Base-by-base conservation (phyloP, 2,888 invertebrate species). In the Troides oblongomaculatus region DNA sequence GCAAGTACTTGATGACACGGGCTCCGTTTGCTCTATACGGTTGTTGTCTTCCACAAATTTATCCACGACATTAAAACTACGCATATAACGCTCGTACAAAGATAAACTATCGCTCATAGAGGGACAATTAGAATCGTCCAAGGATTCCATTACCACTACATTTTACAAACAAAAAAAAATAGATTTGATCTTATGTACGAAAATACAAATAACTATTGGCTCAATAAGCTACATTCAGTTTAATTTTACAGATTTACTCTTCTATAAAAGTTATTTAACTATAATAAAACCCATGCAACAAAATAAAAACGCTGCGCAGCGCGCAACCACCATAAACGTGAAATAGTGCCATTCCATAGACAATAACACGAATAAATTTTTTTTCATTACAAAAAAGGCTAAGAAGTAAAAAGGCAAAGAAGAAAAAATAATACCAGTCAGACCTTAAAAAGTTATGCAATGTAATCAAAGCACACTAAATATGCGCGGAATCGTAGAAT, bases 21-120 rank as follows among this genome's bases (percentile, higher is more conserved):
- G 79, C 64, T 71, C 74, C 64, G 77, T 75, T 62, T 74, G 75
- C 72, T 82, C 84, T 63, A 67, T 64, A 67, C 61, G 64, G 50
- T 75, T 77, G 59, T 80, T 82, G 69, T 81, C 81, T 72, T 85
- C 83, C 39, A 80, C 77, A 68, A 84, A 80, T 72, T 79, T 83
- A 74, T 86, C 81, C 65, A 86, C 89, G 66, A 91, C 87, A 77
- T 86, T 91, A 74, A 92, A 92, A 83, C 90, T 92, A 82, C 88
- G 85, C 84, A 92, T 83, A 76, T 91, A 92, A 60, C 91, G 86
- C 73, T 90, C 90, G 72, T 92, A 92, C 73, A 92, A 79, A 76
- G 90, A 90, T 82, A 92, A 89, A 81, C 88, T 90, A 81, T 91
- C 88, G 83, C 87, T 90, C 85, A 88, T 81, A 68, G 91, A 90